Conservation (phyloP, 53 echinoderm and acorn worm species). For the Holothuria scabra region DNA sequence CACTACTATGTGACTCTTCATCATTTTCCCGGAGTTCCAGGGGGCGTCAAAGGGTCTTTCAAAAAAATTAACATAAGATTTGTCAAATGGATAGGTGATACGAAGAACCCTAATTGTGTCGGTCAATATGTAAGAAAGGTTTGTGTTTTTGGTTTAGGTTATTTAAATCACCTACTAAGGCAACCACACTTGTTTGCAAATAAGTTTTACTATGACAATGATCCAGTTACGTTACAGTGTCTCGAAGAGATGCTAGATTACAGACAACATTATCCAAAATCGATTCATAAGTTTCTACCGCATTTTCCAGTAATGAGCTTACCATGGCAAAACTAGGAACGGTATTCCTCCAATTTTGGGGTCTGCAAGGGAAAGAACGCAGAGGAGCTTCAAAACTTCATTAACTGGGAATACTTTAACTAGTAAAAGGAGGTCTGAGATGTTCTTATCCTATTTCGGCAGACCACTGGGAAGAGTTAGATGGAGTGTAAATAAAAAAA, state of each 20-base stretch:
- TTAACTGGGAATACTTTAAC: no score
- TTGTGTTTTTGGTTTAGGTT: slow-evolving; percentile 75
- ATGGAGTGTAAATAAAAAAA: no score
- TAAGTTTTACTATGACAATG: slow-evolving; percentile 78
- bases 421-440: no score
- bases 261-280: slow-evolving; percentile 35
- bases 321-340: slow-evolving; percentile 62
- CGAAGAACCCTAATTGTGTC: slow-evolving; percentile 57
- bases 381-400: no score
- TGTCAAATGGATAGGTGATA: slow-evolving; percentile 73
- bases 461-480: no score
- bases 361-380: no score
- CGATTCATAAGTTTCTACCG: slow-evolving; percentile 43
- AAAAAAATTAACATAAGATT: slow-evolving; percentile 66
- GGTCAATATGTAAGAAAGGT: slow-evolving; percentile 69
- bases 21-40: slow-evolving; percentile 63
- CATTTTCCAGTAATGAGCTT: slow-evolving; percentile 73
- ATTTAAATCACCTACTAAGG: slow-evolving; percentile 61
- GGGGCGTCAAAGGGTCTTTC: slow-evolving; percentile 65
- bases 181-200: slow-evolving; percentile 76
- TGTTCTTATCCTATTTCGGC: no score
- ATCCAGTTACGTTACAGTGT: slow-evolving; percentile 80
- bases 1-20: slow-evolving; percentile 83
- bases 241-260: slow-evolving; percentile 64
- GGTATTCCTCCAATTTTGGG: not conserved